Evolutionary conservation across 1,140 invertebrate species (phyloP).

Genomic region (Rhagoletis zephyria): DNA sequence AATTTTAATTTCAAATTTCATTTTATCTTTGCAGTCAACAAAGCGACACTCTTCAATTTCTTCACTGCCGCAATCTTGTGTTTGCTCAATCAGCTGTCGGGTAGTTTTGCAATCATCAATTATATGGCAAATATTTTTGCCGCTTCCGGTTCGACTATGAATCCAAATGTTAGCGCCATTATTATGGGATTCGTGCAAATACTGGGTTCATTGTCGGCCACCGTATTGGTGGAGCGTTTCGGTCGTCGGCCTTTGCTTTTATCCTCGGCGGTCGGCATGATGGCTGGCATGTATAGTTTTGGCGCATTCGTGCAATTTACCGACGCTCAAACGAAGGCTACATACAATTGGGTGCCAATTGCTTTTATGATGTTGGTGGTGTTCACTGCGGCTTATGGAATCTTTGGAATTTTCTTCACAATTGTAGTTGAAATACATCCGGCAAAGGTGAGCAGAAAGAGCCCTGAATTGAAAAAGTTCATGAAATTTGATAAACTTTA

Average conservation of each 20-base stretch:
- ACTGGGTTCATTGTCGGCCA: conserved; percentile 55
- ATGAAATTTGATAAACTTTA: too few species aligned
- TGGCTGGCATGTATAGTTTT: conserved; percentile 50
- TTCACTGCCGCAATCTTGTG: conserved; percentile 61
- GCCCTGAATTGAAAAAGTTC: too few species aligned
- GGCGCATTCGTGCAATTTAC: conserved; percentile 53
- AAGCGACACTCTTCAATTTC: conserved; percentile 52
- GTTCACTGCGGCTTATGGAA: conserved; percentile 65
- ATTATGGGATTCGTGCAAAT: conserved; percentile 78
- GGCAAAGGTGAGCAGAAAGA: conserved; percentile 60
- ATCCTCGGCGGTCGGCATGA: conserved; percentile 56
- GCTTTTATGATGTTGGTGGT: conserved; percentile 65
- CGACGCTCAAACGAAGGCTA: background rate
- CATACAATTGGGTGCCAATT: conserved; percentile 60
- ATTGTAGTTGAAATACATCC: conserved; percentile 67
- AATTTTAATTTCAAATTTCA: background rate
- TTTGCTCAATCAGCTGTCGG: conserved; percentile 74
- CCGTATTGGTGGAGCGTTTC: conserved; percentile 56
- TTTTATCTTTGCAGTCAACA: background rate
- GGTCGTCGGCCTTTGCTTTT: conserved; percentile 58
- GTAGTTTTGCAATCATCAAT: conserved; percentile 75
- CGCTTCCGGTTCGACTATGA: conserved; percentile 76
- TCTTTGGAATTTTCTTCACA: conserved; percentile 66
- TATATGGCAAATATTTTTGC: conserved; percentile 79
- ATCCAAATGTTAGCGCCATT: conserved; percentile 79